Base-by-base conservation (phyloP, 2,113 vertebrate genomes). In the Hippocampus guttulatus region DNA sequence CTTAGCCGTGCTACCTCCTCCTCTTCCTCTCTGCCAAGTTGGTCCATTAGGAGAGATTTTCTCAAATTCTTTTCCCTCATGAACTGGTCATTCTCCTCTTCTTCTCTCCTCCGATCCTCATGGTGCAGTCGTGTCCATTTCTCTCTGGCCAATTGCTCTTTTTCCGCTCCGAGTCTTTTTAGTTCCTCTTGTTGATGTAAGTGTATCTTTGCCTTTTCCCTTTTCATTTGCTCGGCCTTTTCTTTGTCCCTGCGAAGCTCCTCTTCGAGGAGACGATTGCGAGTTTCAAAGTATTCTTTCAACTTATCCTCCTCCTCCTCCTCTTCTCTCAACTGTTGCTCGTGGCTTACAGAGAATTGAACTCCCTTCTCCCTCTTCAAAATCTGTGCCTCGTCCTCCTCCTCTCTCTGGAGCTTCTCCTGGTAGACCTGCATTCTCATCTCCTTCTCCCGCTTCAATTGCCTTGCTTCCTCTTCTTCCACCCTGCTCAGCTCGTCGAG, bases 381-480 rank as follows among this genome's bases (percentile, higher is more conserved):
- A 61, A 61, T 20, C 6, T 61, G 15, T 2, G 27, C 58, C 15
- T 16, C 27, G 15, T 33, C 58, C 58, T 47, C 43, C 43, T 65
- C 64, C 12, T 65, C 64, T 65, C 2, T 65, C 27, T 38, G 58
- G 38, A 63, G 65, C 40, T 77, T 76, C 25, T 86, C 76, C 25
- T 75, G n/a, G 6, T 18, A 25, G 43, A 18, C 68, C 15, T 45
- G 58, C 16, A 61, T 14, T 25, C 41, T 18, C 41, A 18, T 23
- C 30, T 66, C 43, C 23, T 66, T 49, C n/a, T 49, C 41, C 47
- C 6, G 38, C 23, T 45, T 43, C 41, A 66, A 15, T 18, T 49
- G 23, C 40, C 49, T 10, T 15, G n/a, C 40, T 16, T 66, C 40
- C 23, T 66, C 64, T 20, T 66, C 43, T 66, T 49, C 64, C n/a